Evolutionary conservation across 1,140 invertebrate genomes (phyloP).

Genomic region (Chironomus striatipennis): DNA sequence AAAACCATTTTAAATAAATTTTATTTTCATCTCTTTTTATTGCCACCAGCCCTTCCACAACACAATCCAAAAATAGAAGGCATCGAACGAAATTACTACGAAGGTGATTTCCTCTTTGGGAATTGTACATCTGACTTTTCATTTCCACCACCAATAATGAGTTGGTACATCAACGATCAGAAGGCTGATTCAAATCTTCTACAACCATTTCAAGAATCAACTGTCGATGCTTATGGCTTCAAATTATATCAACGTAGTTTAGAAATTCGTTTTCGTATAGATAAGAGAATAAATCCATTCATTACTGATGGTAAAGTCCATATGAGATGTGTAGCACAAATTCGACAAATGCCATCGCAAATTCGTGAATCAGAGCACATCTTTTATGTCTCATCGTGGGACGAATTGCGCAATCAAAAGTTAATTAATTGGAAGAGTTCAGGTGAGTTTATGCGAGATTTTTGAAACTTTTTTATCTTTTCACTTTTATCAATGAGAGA

Average conservation of each 20-base stretch:
- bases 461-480: too few relatives aligned
- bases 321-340: slow-evolving; percentile 34
- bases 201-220: slow-evolving; percentile 35
- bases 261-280: slow-evolving; percentile 37
- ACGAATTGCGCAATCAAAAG: slow-evolving; percentile 37
- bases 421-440: slow-evolving; percentile 30
- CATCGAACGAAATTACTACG: slow-evolving; percentile 44
- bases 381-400: slow-evolving; percentile 32
- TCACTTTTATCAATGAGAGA: too few relatives aligned
- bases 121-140: slow-evolving; percentile 51
- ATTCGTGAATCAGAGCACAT: slow-evolving; percentile 30
- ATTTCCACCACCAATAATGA: slow-evolving; percentile 48
- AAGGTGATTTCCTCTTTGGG: slow-evolving; percentile 48
- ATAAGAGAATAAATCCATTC: slow-evolving; percentile 31
- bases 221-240: slow-evolving; percentile 33
- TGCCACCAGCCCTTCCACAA: slow-evolving; percentile 46
- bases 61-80: slow-evolving; percentile 47
- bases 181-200: slow-evolving; percentile 38
- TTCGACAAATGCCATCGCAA: slow-evolving; percentile 32
- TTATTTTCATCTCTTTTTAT: not conserved
- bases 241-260: slow-evolving; percentile 33
- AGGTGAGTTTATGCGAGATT: slow-evolving; percentile 27
- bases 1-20: not conserved
- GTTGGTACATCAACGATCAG: slow-evolving; percentile 53
- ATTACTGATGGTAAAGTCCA: slow-evolving; percentile 34